Evolutionary conservation across 2,888 invertebrate species (phyloP).

Genomic region (Eristalis intricaria): DNA sequence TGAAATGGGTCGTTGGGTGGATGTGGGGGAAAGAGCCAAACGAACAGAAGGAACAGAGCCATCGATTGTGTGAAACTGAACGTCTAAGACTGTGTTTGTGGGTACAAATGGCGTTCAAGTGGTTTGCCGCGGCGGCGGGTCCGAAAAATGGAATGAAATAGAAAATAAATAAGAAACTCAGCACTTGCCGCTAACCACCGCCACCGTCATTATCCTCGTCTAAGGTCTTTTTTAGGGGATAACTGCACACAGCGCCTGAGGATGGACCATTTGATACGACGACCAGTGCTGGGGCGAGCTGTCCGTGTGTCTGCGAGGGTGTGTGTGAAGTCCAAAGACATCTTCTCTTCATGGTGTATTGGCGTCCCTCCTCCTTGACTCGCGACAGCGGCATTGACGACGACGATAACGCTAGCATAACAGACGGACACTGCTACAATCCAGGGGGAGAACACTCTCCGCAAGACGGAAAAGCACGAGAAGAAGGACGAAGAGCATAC

Average conservation of each 20-base stretch:
- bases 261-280: slow-evolving; percentile 56
- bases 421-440: not conserved
- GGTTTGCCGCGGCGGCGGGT: slow-evolving; percentile 41
- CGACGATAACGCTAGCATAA: not conserved
- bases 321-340: not conserved
- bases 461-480: not conserved
- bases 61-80: not conserved
- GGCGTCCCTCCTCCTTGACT: not conserved
- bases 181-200: not conserved
- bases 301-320: too few relatives aligned
- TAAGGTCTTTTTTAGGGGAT: not conserved
- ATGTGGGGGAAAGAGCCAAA: too few relatives aligned
- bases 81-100: not conserved
- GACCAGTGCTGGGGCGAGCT: too few relatives aligned
- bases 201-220: not conserved
- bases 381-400: not conserved
- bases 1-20: not conserved
- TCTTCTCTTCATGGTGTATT: not conserved
- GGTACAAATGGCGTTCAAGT: slow-evolving; percentile 37
- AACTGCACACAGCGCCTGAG: slow-evolving; percentile 31
- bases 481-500: not conserved
- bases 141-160: not conserved
- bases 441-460: too few relatives aligned
- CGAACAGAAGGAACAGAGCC: not conserved
- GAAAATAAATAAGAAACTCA: not conserved